phyloP scores from a whole-genome alignment of 2,113 vertebrate species.

The Podiceps cristatus region DNA sequence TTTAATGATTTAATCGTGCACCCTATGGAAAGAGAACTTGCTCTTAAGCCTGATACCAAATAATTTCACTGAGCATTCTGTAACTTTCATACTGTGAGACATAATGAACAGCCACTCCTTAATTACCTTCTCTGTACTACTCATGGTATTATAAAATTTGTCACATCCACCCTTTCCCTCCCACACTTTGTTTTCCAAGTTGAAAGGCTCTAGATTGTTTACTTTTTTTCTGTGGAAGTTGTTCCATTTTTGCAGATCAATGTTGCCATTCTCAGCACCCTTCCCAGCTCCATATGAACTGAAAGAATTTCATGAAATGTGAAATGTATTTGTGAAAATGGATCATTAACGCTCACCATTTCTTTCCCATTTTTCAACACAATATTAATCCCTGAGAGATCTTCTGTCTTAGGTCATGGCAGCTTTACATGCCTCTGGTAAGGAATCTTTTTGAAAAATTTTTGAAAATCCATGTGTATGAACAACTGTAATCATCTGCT shows the following conservation, averaged over 20 bases:
- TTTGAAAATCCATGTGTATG: neutral
- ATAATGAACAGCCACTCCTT: neutral
- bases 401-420: neutral
- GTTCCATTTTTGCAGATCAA: neutral
- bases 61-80: neutral
- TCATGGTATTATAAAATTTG: neutral
- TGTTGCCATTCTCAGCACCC: neutral
- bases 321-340: neutral
- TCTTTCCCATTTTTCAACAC: neutral
- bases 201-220: neutral
- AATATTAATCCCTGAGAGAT: neutral
- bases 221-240: neutral
- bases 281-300: neutral
- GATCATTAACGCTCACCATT: neutral
- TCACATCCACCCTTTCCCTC: neutral
- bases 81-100: neutral
- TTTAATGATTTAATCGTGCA: neutral
- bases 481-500: neutral
- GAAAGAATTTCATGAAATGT: neutral
- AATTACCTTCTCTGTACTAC: neutral
- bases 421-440: neutral
- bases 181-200: neutral
- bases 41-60: neutral
- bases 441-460: neutral
- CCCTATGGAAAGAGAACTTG: neutral